These are phyloP conservation scores for Archivesica marissinica DNA, from an alignment of 1,140 invertebrate genomes.

Conservation along the genomic window DNA sequence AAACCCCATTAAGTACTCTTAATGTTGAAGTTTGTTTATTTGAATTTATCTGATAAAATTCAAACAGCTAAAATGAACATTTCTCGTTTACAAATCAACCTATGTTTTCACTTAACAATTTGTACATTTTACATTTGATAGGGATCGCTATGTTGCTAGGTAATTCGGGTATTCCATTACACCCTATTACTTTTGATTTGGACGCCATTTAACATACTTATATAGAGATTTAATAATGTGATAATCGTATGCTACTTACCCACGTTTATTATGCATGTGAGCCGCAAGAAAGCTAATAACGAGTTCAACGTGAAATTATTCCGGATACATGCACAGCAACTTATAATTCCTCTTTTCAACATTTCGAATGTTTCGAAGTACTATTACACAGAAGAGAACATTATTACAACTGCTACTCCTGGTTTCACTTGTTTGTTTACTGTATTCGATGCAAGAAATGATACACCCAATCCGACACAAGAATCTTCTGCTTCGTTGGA, in stretches of 20 bases:
- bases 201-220: conserved; percentile 29
- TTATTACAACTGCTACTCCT: neutral
- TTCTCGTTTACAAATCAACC: neutral
- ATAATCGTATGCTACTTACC: conserved; percentile 49
- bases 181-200: conserved; percentile 3
- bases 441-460: conserved; percentile 2
- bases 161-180: conserved; percentile 30
- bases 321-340: neutral
- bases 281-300: conserved; percentile 12
- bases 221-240: conserved; percentile 35
- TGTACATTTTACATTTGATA: conserved; percentile 5
- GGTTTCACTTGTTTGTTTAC: conserved; percentile 6
- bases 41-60: too few relatives aligned
- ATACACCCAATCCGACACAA: conserved; percentile 37
- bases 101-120: conserved; percentile 3
- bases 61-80: too few relatives aligned
- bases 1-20: too few relatives aligned
- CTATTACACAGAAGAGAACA: conserved; percentile 2
- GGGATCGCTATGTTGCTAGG: neutral
- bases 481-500: conserved; percentile 41
- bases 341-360: conserved; percentile 13
- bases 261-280: conserved; percentile 14
- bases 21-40: too few relatives aligned
- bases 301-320: conserved; percentile 19
- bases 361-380: conserved; percentile 13